Conservation (phyloP, 1,140 invertebrate species). For the Matsumurasca onukii region DNA sequence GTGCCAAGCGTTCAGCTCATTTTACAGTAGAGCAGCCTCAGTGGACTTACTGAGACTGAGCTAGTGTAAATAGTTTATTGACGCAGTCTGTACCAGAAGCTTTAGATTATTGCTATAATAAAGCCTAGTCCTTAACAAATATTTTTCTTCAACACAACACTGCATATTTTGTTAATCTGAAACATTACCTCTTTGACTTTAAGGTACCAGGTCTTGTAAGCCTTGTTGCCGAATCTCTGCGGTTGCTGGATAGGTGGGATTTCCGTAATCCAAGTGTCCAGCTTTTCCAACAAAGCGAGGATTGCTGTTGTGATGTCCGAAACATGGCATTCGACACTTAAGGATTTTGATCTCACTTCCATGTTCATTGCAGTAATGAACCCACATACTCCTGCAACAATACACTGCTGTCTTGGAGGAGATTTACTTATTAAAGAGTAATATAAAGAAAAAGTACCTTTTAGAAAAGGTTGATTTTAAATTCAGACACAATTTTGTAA, state of each 20-base stretch:
- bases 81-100: no score
- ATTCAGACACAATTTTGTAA: no score
- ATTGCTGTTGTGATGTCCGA: slow-evolving; percentile 65
- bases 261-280: slow-evolving; percentile 77
- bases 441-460: not conserved
- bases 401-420: not conserved
- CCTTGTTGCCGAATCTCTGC: slow-evolving; percentile 95
- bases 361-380: slow-evolving; percentile 86
- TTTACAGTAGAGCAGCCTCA: no score
- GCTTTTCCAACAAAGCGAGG: slow-evolving; percentile 66
- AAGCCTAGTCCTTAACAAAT: no score
- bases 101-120: no score
- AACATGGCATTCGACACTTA: slow-evolving; percentile 62
- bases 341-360: slow-evolving; percentile 75
- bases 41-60: no score
- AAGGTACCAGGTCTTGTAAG: slow-evolving; percentile 84
- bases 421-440: not conserved
- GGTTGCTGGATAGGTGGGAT: slow-evolving; percentile 91
- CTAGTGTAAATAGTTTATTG: no score
- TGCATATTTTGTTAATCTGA: no score
- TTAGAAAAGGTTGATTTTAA: not conserved
- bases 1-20: no score
- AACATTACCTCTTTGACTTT: slow-evolving; percentile 76
- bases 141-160: no score
- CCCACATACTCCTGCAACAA: slow-evolving; percentile 69